These are phyloP conservation scores for Tetramorium parvispinum DNA, from an alignment of 1,140 invertebrate species.

Conservation along the genomic window DNA sequence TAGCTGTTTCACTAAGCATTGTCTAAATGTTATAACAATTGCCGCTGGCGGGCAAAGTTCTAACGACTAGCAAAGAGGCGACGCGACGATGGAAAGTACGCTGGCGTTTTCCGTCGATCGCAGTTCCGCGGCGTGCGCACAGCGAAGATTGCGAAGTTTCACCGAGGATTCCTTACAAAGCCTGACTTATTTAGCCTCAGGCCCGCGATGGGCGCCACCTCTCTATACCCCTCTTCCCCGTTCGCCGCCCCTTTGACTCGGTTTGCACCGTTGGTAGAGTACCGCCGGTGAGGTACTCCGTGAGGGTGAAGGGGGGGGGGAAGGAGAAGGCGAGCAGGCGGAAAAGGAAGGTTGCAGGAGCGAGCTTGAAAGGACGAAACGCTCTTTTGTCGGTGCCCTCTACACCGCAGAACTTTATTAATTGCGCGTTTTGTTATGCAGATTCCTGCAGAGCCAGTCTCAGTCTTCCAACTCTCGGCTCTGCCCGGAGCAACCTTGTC, in stretches of 20 bases:
- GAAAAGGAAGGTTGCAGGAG: slow-evolving; percentile 73
- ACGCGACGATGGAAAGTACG: slow-evolving; percentile 35
- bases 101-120: slow-evolving; percentile 41
- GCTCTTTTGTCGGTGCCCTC: slow-evolving; percentile 82
- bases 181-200: slow-evolving; percentile 83
- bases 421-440: slow-evolving; percentile 86
- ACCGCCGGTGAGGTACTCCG: slow-evolving; percentile 2
- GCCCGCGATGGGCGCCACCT: slow-evolving; percentile 56
- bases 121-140: slow-evolving; percentile 49
- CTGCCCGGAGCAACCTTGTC: slow-evolving; percentile 63
- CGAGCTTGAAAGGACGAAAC: slow-evolving; percentile 82
- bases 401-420: slow-evolving; percentile 83
- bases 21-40: slow-evolving; percentile 41
- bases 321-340: slow-evolving; percentile 43
- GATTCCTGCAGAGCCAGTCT: slow-evolving; percentile 78
- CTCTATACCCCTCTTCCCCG: slow-evolving; percentile 25
- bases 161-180: slow-evolving; percentile 81
- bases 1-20: not conserved
- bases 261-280: slow-evolving; percentile 28
- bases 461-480: slow-evolving; percentile 71
- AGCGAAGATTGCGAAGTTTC: slow-evolving; percentile 79
- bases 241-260: slow-evolving; percentile 36
- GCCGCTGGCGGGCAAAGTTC: slow-evolving; percentile 25
- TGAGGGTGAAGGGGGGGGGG: not conserved
- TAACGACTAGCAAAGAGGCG: slow-evolving; percentile 13